Base-by-base conservation (phyloP, 2,797 vertebrate species). In the Adrianichthys oophorus region DNA sequence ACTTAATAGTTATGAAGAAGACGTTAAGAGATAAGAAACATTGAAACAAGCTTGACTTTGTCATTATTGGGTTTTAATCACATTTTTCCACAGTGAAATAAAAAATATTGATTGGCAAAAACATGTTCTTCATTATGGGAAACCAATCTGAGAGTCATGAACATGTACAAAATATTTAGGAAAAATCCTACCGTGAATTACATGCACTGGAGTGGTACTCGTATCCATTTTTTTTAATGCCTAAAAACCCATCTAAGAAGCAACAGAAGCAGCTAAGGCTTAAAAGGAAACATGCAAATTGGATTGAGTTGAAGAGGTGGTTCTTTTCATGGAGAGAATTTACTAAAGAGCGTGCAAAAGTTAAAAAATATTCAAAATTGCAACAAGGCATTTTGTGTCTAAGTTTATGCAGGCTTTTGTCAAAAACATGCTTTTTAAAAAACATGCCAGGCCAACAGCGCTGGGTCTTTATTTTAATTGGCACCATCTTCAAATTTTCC, bases 381-480 rank as follows among this genome's bases (percentile, higher is more conserved):
- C 15, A 61, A 57, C 62, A 46, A 62, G 67, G 17, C 51, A 46
- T 62, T 62, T 70, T 32, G 40, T 14, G 21, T 32, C 40, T n/a
- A 18, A 59, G 58, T 32, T 44, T 53, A 45, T 51, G 59, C 24
- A 41, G 62, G 62, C 54, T 73, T 49, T 46, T n/a, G 50, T 53
- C 32, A 41, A 52, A 7, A 3, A 32, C 10, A 6, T 58, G 42
- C 76, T 73, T 60, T 21, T 21, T 2, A 21, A 71, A 82, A 41
- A 78, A 64, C 58, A 45, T 72, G 70, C 17, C 72, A 76, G 55
- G 66, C 68, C 61, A 24, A 46, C 13, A 43, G 40, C 51, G 61
- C 44, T 48, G 45, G 44, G 65, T 65, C 75, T 76, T 49, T 64
- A 58, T 69, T 80, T 78, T 56, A 78, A 80, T 59, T 71, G 48